Percentiles rank a stretch among this genome's conserved stretches.
Conservation (phyloP, 2,797 vertebrate genomes). For the Gadopsis bispinosus region DNA sequence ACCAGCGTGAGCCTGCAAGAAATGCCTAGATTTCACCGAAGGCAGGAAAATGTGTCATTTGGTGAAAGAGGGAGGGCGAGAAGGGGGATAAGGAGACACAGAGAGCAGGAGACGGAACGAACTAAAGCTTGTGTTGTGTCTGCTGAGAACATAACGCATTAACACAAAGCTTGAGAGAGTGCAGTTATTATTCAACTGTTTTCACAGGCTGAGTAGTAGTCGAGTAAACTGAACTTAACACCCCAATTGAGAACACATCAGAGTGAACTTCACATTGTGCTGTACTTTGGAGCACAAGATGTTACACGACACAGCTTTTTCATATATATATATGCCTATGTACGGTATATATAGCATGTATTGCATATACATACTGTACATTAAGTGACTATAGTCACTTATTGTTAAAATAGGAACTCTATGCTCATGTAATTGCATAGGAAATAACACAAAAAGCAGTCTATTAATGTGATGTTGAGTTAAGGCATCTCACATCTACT, state of each 20-base stretch:
- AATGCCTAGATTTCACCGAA: slow-evolving; percentile 33
- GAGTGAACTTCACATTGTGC: not conserved
- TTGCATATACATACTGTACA: not conserved
- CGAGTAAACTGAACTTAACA: not conserved
- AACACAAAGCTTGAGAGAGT: slow-evolving; percentile 1
- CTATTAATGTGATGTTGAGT: no score
- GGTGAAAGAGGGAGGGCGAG: slow-evolving; percentile 4
- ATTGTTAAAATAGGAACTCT: not conserved
- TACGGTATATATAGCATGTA: no score
- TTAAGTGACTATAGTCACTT: no score
- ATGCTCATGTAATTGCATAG: not conserved
- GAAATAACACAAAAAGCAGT: not conserved
- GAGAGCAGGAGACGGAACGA: not conserved
- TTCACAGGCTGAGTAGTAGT: no score
- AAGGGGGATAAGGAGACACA: not conserved
- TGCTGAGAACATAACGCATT: not conserved
- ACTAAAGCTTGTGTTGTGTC: not conserved
- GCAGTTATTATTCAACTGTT: not conserved
- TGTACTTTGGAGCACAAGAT: not conserved
- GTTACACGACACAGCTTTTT: not conserved
- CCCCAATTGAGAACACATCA: not conserved
- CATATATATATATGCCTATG: not conserved
- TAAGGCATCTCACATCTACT: not conserved
- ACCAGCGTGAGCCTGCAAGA: slow-evolving; percentile 17
- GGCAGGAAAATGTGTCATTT: slow-evolving; percentile 30